These are phyloP conservation scores for Periphyllus acericola DNA, from an alignment of 2,888 invertebrate species.

Conservation along the genomic window DNA sequence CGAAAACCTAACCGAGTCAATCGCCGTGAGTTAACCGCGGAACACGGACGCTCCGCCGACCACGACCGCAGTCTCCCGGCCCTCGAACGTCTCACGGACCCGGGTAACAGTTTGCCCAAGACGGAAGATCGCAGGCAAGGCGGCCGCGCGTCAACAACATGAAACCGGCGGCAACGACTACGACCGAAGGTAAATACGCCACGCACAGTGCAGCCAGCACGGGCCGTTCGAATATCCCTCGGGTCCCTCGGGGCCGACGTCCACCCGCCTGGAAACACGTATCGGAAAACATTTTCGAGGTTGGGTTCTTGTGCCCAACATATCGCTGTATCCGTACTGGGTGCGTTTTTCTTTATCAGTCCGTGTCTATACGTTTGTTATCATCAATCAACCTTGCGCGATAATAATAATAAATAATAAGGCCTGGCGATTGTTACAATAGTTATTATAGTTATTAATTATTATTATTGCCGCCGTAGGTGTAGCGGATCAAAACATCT, in stretches of 20 bases:
- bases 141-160: too few relatives aligned
- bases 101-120: too few relatives aligned
- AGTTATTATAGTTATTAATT: background rate
- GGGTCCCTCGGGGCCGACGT: background rate
- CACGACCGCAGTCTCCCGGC: too few relatives aligned
- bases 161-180: too few relatives aligned
- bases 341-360: background rate
- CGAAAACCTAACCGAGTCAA: too few relatives aligned
- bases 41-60: too few relatives aligned
- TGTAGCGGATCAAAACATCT: background rate
- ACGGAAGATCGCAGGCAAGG: too few relatives aligned
- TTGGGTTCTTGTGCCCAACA: background rate
- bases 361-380: background rate
- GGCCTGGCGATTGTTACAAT: too few relatives aligned
- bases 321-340: background rate
- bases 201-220: background rate
- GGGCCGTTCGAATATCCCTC: background rate
- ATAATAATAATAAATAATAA: background rate
- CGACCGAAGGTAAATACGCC: background rate
- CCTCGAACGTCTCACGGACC: too few relatives aligned
- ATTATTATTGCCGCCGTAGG: background rate
- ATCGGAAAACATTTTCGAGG: conserved; percentile 7
- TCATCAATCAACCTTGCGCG: background rate
- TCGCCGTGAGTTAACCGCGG: too few relatives aligned
- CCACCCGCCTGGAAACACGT: conserved; percentile 29